Evolutionary conservation across 1,140 invertebrate genomes (phyloP).

Genomic region (Drosophila arawakana): DNA sequence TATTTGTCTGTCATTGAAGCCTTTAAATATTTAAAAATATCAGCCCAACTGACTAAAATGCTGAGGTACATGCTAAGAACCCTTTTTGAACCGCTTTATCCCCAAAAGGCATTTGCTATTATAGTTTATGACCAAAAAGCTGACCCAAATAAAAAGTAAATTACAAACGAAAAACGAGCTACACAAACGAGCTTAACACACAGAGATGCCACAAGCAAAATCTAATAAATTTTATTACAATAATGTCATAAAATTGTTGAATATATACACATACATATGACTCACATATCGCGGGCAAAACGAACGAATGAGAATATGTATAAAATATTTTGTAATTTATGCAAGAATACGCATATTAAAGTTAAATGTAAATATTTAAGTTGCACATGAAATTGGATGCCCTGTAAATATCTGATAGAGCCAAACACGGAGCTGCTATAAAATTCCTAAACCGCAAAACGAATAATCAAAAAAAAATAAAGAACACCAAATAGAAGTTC

Average conservation of each 20-base stretch:
- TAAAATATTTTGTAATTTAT: slow-evolving; percentile 75
- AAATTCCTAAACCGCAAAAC: slow-evolving; percentile 69
- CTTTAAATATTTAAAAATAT: too few relatives aligned
- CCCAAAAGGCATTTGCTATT: slow-evolving; percentile 59
- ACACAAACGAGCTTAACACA: slow-evolving; percentile 46
- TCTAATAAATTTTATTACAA: slow-evolving; percentile 78
- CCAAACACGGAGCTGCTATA: slow-evolving; percentile 50
- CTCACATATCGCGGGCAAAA: slow-evolving; percentile 62
- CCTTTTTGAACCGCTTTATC: slow-evolving; percentile 33
- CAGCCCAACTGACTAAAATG: not conserved
- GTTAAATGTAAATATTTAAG: slow-evolving; percentile 80
- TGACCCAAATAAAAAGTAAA: slow-evolving; percentile 65
- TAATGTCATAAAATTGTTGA: slow-evolving; percentile 71
- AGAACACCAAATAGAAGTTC: slow-evolving; percentile 20
- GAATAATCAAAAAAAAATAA: slow-evolving; percentile 28
- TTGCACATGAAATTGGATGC: slow-evolving; percentile 73
- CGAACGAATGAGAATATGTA: slow-evolving; percentile 49
- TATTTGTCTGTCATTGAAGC: not conserved
- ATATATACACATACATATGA: slow-evolving; percentile 27
- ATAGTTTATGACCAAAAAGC: slow-evolving; percentile 70
- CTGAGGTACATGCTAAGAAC: slow-evolving; percentile 9
- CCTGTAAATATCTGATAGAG: slow-evolving; percentile 74
- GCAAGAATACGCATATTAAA: slow-evolving; percentile 77
- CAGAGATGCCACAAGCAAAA: slow-evolving; percentile 65
- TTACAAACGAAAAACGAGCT: slow-evolving; percentile 38